Evolutionary conservation across 2,113 vertebrate species (phyloP).

Genomic region (Cyprinodon brontotheroides): DNA sequence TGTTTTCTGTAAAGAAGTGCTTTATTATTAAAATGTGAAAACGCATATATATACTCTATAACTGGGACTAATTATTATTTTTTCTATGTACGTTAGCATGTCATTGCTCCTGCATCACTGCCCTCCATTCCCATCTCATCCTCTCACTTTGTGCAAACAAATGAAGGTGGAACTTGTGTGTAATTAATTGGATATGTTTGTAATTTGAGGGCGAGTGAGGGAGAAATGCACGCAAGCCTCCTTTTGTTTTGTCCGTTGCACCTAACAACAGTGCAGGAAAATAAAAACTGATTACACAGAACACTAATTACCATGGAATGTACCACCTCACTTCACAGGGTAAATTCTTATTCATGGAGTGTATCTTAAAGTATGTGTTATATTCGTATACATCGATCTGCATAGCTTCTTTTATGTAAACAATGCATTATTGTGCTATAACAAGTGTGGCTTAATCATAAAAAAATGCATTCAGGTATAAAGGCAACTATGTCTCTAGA

Average conservation of each 20-base stretch:
- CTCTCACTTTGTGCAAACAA: constrained; percentile 44
- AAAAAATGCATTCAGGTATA: not conserved
- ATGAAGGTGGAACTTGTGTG: constrained; percentile 72
- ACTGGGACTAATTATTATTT: constrained; percentile 61
- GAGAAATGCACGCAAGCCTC: constrained; percentile 56
- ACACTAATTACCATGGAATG: constrained; percentile 79
- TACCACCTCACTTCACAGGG: constrained; percentile 69
- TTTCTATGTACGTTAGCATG: constrained; percentile 56
- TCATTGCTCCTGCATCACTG: constrained; percentile 51
- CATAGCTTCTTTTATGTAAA: not conserved
- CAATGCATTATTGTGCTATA: constrained; percentile 13
- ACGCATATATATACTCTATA: constrained; percentile 31
- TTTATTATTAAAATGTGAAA: constrained; percentile 11
- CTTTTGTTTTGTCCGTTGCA: constrained; percentile 77
- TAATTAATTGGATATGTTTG: constrained; percentile 84
- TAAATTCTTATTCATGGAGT: constrained; percentile 63
- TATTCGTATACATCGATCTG: constrained; percentile 5
- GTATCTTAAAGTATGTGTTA: not conserved
- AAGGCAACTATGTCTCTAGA: constrained; percentile 24
- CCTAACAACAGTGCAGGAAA: constrained; percentile 64
- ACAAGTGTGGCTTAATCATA: constrained; percentile 27
- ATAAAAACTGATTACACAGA: constrained; percentile 80
- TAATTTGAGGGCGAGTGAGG: constrained; percentile 75
- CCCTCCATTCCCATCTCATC: constrained; percentile 53
- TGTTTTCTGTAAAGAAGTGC: constrained; percentile 24